Base-by-base conservation (phyloP, 2,113 vertebrate genomes). In the Taxidea taxus region DNA sequence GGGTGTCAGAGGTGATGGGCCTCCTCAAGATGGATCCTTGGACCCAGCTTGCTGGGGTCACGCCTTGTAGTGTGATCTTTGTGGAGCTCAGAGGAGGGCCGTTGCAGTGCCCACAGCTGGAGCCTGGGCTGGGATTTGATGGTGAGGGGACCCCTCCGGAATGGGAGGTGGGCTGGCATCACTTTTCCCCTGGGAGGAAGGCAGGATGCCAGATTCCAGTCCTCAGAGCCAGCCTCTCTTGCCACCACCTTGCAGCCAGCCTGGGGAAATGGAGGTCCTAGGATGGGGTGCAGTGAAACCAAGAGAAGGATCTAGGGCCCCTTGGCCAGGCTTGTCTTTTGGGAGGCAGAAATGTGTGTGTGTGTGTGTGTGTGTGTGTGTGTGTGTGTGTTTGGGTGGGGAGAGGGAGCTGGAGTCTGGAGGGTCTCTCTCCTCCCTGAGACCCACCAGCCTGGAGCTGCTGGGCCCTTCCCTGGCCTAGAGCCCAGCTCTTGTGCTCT, bases 401-500 rank as follows among this genome's bases (percentile, higher is more conserved):
- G 20, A 68, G 78, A n/a, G 9, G 56, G 51, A 58, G 27, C 23
- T 10, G 20, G 82, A 42, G 44, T 6, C 7, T 44, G 34, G 23
- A 13, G 42, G 15, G 3, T 23, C 27, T 5, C 0, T 62, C 29
- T 62, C 1, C 42, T 39, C 25, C 20, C 31, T 20, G 20, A 74
- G 31, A 29, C 29, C 58, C 11, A 6, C 58, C 31, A 44, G 20
- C 9, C 1, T 18, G 1, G 23, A 60, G n/a, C 29, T 6, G 39
- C 66, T 13, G 64, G 6, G 56, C 9, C 31, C 42, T 29, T 56
- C 31, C 47, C 0, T 39, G 6, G 39, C 23, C 37, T 2, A 14
- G 34, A 74, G 16, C 49, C 77, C 18, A 0, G 31, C 20, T 20
- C 6, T 2, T 10, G 3, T 64, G 31, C 0, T 4, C 54, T 29